A percentile compares a stretch with the other conserved stretches of the same genome.
phyloP scores from a whole-genome alignment of 2,113 vertebrate genomes.

The Trogon surrucura region DNA sequence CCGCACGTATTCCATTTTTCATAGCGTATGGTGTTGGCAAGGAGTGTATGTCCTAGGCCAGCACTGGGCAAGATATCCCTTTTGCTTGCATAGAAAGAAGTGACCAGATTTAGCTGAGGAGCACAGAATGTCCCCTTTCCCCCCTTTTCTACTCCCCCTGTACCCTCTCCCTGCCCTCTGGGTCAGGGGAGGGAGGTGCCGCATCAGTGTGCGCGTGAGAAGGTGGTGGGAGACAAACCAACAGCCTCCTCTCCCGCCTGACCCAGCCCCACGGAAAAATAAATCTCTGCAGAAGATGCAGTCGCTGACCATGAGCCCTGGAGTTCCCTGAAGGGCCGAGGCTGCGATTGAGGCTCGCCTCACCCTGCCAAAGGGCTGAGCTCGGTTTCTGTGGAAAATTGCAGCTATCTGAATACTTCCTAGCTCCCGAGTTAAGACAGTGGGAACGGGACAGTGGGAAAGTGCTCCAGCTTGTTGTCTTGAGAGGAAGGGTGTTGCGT shows the following conservation, averaged over 20 bases:
- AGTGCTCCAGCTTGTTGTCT: not conserved
- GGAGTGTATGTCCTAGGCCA: not conserved
- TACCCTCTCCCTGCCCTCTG: not conserved
- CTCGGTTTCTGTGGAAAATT: slow-evolving; percentile 1
- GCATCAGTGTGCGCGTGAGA: fast-evolving
- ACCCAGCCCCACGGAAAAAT: not conserved
- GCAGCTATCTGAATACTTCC: not conserved
- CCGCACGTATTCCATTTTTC: not conserved
- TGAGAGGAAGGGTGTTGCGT: not conserved
- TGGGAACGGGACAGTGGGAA: not conserved
- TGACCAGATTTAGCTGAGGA: not conserved
- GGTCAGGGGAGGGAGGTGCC: not conserved
- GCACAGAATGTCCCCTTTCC: not conserved
- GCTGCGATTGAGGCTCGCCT: not conserved
- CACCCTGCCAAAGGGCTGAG: not conserved
- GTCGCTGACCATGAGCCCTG: not conserved
- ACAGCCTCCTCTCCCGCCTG: not conserved
- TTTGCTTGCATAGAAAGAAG: not conserved
- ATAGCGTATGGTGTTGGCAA: not conserved
- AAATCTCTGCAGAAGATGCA: not conserved
- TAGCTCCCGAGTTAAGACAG: not conserved
- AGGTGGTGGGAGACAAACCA: not conserved
- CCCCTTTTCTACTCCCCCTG: not conserved
- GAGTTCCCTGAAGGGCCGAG: not conserved
- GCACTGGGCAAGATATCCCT: fast-evolving